Evolutionary conservation across 92 coral and sea anemone genomes (phyloP).

Genomic region (Pocillopora meandrina): DNA sequence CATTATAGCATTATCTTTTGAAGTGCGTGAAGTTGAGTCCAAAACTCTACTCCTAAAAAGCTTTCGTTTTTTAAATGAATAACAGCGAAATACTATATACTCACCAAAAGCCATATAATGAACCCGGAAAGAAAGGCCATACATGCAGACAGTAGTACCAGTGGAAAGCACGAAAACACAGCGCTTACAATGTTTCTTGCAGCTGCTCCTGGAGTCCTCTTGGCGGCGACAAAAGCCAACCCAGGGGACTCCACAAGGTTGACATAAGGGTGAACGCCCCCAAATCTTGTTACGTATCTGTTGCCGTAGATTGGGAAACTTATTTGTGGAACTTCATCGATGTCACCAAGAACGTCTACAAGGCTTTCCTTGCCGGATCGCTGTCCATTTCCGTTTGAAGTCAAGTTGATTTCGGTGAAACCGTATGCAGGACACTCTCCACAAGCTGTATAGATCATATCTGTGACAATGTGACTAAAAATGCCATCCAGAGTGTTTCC

Average conservation of each 20-base stretch:
- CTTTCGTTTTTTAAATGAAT: no score
- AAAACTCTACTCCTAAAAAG: no score
- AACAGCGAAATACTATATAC: neutral
- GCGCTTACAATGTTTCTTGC: conserved; percentile 29
- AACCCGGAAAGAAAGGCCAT: conserved; percentile 63
- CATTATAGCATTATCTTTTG: no score
- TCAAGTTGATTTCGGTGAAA: neutral
- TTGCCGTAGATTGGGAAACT: no score
- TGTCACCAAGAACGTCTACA: conserved; percentile 39
- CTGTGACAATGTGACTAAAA: conserved; percentile 30
- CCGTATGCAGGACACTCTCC: conserved; percentile 66
- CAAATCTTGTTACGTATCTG: conserved; percentile 42
- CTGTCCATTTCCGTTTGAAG: conserved; percentile 19
- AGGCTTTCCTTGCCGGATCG: conserved; percentile 25
- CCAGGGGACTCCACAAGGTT: conserved; percentile 73
- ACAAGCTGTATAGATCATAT: conserved; percentile 48
- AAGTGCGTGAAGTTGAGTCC: no score
- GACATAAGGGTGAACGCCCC: conserved; percentile 44
- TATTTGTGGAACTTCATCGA: conserved; percentile 28
- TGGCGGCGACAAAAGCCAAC: conserved; percentile 67
- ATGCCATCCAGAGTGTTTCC: conserved; percentile 36
- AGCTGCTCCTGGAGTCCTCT: conserved; percentile 26
- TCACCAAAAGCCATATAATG: conserved; percentile 69
- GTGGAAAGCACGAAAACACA: conserved; percentile 55
- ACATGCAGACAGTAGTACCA: conserved; percentile 41